Base-by-base conservation (phyloP, 1,140 invertebrate genomes). In the Zaprionus nigranus region DNA sequence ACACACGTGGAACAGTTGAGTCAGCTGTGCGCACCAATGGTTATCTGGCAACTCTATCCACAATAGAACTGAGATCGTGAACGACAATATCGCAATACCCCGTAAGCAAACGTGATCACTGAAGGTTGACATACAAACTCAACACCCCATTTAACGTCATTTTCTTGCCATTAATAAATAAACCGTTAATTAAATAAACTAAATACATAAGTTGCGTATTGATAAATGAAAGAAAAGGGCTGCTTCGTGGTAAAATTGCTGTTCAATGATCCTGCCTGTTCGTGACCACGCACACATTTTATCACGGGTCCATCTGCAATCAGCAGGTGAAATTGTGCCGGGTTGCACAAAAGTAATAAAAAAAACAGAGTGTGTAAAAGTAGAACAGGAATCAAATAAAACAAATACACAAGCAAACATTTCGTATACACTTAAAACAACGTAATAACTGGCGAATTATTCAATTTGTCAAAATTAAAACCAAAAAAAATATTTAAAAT, bases 241-340 rank as follows among this genome's bases (percentile, higher is more conserved):
- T 3, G 15, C 2, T n/a, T 40, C n/a, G 15, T 17, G 17, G 46
- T 20, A 20, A 51, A 51, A 51, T 51, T 22, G 1, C 20, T 13
- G 20, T 24, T 12, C 11, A 24, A 51, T 24, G 46, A 51, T 12
- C 46, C 12, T 51, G 20, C 46, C 46, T 51, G 20, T 24, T 51
- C 46, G 46, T 51, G 46, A 51, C 22, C 46, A 24, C 17, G 46
- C 46, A 24, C 26, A 49, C 2, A 46, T 17, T 26, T 22, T 36
- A 17, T 70, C 67, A 74, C 58, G 61, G 12, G 13, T 43, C 34
- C 73, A 71, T 64, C 67, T 36, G 67, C 15, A 75, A 71, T 54
- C 67, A 71, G 43, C 73, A 60, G 67, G 60, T 64, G 36, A 64
- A 75, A 75, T 75, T 75, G 73, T 75, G 73, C 73, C 73, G 73